Evolutionary conservation across 2,113 vertebrate species (phyloP).

Genomic region (Oryzias celebensis): DNA sequence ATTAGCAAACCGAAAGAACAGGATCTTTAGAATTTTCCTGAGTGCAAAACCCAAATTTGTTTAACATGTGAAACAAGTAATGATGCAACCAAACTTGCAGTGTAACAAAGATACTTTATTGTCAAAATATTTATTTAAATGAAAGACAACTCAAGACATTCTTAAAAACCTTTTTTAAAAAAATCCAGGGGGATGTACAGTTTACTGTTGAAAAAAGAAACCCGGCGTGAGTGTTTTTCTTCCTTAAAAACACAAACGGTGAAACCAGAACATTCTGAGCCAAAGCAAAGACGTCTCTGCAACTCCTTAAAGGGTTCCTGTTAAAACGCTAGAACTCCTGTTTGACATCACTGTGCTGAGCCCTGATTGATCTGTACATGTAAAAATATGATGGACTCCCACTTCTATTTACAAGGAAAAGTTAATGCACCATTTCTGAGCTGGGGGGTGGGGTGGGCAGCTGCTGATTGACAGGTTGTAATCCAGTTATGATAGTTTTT

Average conservation of each 20-base stretch:
- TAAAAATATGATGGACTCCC: slow-evolving; percentile 54
- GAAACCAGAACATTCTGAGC: slow-evolving; percentile 37
- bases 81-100: no score
- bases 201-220: slow-evolving; percentile 45
- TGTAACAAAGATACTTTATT: slow-evolving; percentile 16
- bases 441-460: no score
- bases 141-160: slow-evolving; percentile 64
- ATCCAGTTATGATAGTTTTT: no score
- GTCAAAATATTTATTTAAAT: slow-evolving; percentile 69
- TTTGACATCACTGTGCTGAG: slow-evolving; percentile 50
- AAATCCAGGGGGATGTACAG: slow-evolving; percentile 23
- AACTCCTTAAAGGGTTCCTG: slow-evolving; percentile 41
- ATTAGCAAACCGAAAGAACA: no score
- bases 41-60: no score
- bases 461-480: no score
- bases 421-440: slow-evolving; percentile 39
- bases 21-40: no score
- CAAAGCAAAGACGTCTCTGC: slow-evolving; percentile 15
- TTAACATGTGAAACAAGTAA: no score
- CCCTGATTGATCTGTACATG: slow-evolving; percentile 49
- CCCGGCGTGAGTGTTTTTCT: slow-evolving; percentile 60
- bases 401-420: slow-evolving; percentile 53
- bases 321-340: slow-evolving; percentile 17
- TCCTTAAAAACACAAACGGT: slow-evolving; percentile 2
- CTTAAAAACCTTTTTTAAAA: slow-evolving; percentile 45